phyloP scores from a whole-genome alignment of 2,113 vertebrate species.

The Osmerus mordax region DNA sequence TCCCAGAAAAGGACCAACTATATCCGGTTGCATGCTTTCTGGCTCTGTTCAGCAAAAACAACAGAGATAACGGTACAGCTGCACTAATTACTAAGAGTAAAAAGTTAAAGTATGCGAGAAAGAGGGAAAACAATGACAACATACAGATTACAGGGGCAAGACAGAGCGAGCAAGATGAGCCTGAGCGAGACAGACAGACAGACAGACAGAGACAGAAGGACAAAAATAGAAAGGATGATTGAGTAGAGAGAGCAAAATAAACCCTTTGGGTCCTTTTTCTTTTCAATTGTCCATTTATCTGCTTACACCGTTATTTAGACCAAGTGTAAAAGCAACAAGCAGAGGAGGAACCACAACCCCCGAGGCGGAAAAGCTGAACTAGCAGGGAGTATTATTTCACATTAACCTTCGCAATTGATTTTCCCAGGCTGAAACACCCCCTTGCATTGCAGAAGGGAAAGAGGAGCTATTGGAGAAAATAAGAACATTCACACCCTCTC shows the following conservation, averaged over 20 bases:
- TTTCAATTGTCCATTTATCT: neutral
- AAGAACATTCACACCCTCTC: neutral
- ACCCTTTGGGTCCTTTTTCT: neutral
- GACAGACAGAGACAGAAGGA: neutral
- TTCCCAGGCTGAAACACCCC: constrained; percentile 1
- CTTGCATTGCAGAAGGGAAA: neutral
- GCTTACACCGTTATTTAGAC: no score
- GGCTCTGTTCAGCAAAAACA: no score
- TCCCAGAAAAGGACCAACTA: no score
- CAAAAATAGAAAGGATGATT: neutral
- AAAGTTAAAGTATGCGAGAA: no score
- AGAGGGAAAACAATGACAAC: neutral
- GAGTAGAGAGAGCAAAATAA: neutral
- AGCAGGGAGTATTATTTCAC: constrained; percentile 22
- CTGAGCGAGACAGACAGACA: neutral
- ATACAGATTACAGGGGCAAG: no score
- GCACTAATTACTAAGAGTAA: no score
- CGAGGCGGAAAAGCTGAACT: constrained; percentile 9
- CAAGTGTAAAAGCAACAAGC: no score
- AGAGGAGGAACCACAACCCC: no score
- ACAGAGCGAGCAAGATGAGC: neutral
- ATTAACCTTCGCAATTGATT: constrained; percentile 39
- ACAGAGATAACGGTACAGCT: no score
- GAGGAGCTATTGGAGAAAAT: neutral
- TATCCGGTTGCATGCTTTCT: no score